phyloP scores from a whole-genome alignment of 2,797 vertebrate genomes.

The Nyctalus aviator region DNA sequence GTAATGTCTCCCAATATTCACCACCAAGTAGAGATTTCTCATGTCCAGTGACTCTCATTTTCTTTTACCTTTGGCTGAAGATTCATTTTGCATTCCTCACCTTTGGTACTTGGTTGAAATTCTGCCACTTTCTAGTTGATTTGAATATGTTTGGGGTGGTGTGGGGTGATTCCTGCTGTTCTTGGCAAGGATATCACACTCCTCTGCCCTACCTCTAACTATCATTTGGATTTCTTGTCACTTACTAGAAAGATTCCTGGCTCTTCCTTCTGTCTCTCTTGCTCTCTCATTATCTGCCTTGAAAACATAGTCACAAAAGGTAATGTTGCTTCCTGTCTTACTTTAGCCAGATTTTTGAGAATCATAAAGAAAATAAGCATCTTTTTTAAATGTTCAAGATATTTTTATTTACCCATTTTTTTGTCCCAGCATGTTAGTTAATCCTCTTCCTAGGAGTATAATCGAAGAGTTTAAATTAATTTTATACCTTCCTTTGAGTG shows the following conservation, averaged over 20 bases:
- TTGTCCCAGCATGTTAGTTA: neutral
- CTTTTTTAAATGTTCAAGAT: slow-evolving; percentile 13
- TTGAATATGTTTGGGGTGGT: neutral
- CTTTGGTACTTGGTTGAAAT: neutral
- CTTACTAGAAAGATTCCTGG: neutral
- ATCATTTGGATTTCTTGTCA: neutral
- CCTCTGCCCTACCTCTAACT: neutral
- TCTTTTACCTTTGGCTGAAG: slow-evolving; percentile 27
- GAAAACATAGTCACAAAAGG: neutral
- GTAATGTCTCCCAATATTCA: neutral
- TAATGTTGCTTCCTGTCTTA: neutral
- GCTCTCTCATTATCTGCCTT: neutral
- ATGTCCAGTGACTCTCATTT: neutral
- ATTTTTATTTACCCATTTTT: neutral
- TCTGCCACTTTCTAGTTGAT: neutral
- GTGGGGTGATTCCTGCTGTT: neutral
- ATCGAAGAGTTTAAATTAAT: slow-evolving; percentile 48
- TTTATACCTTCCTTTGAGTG: neutral
- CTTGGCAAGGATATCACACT: neutral
- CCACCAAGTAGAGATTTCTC: neutral
- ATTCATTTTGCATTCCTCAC: neutral
- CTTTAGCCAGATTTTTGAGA: neutral
- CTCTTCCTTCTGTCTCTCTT: neutral
- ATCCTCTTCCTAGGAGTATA: neutral
- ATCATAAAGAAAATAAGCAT: neutral